Base-by-base conservation (phyloP, 2,888 invertebrate species). In the Neuroscelio doddi region DNA sequence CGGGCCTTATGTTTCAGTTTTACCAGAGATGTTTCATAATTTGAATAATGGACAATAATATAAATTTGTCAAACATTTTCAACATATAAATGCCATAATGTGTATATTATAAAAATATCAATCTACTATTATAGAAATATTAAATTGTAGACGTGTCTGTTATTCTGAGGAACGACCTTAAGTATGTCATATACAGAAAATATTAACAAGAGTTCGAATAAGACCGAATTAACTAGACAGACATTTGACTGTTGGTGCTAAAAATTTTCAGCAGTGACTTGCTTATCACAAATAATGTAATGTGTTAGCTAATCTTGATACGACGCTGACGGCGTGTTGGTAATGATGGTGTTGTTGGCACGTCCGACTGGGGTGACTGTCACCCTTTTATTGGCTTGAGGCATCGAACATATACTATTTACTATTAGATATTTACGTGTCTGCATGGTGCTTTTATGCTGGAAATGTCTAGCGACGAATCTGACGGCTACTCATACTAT, bases 271-370 rank as follows among this genome's bases (percentile, higher is more conserved):
- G 57, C 53, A 53, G 49, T 61, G 39, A 65, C 39, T 50, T 41
- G 47, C 45, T 62, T 62, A 46, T 57, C 63, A 47, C 53, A 21
- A 36, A 41, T 30, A 50, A 56, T 44, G 36, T 47, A 51, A 51
- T 51, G 42, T 45, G 47, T 59, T 67, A 67, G 56, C 50, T 53
- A 36, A 66, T 50, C 67, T 64, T 68, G 69, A 71, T 47, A 73
- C 68, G 71, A 69, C 66, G 69, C 62, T 76, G 70, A 76, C 75
- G 75, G 76, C 77, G 73, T 77, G 69, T 68, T 78, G 74, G 74
- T 77, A 74, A 77, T 80, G 75, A 77, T 73, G 77, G 77, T 80
- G 74, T 78, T 79, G 76, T 79, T 81, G 77, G 80, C 80, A 82
- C 81, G 80, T 75, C 70, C 70, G 71, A 65, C 68, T 64, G 57